phyloP scores from a whole-genome alignment of 2,888 invertebrate species.

The Drosophila borealis region DNA sequence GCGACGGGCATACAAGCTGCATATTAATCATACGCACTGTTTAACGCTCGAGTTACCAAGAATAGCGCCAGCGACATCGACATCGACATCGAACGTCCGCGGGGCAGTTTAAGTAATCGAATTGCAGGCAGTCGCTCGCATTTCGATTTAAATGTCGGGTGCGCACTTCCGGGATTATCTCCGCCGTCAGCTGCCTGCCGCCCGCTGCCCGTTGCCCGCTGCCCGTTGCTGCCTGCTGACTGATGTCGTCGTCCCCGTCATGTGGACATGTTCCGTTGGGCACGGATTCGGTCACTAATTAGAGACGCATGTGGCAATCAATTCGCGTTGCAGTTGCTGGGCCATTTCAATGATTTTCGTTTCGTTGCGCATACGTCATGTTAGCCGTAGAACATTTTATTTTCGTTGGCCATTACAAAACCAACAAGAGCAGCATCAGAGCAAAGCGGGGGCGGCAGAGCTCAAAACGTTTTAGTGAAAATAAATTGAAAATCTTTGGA shows the following conservation, averaged over 20 bases:
- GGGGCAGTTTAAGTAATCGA: slow-evolving; percentile 60
- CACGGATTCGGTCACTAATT: slow-evolving; percentile 56
- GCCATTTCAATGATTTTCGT: slow-evolving; percentile 62
- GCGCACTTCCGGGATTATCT: slow-evolving; percentile 70
- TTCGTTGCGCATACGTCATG: slow-evolving; percentile 47
- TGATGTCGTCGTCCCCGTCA: slow-evolving; percentile 7
- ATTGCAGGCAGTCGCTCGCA: slow-evolving; percentile 54
- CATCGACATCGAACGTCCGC: slow-evolving; percentile 6
- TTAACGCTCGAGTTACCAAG: slow-evolving; percentile 22
- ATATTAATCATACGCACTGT: slow-evolving; percentile 76
- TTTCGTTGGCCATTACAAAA: slow-evolving; percentile 54
- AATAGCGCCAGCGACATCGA: slow-evolving; percentile 24
- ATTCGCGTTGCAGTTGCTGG: slow-evolving; percentile 68
- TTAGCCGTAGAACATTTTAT: slow-evolving; percentile 41
- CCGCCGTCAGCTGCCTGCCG: not conserved
- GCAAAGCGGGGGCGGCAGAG: slow-evolving; percentile 35
- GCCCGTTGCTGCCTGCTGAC: not conserved
- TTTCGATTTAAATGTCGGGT: slow-evolving; percentile 63
- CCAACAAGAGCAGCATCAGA: slow-evolving; percentile 26
- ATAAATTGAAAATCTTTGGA: slow-evolving; percentile 78
- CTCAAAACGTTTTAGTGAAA: slow-evolving; percentile 75
- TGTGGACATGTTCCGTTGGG: slow-evolving; percentile 21
- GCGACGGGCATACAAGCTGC: slow-evolving; percentile 23
- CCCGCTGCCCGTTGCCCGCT: not conserved
- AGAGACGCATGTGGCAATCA: slow-evolving; percentile 75